phyloP scores from a whole-genome alignment of 35 echinoderm and acorn worm genomes.

The Ophiothrix spiculata region DNA sequence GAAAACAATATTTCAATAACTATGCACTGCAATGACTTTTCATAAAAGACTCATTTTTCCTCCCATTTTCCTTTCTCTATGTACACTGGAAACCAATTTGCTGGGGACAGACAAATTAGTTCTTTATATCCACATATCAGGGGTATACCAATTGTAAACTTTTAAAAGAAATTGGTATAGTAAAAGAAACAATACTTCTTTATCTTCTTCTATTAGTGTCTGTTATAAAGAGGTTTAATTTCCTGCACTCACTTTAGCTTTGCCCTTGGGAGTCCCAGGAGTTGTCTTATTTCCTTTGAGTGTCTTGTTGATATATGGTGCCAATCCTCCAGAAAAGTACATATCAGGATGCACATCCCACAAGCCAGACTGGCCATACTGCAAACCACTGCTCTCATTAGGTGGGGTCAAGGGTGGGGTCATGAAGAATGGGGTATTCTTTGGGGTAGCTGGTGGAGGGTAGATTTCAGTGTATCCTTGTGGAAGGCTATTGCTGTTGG shows the following conservation, averaged over 20 bases:
- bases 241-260: neutral
- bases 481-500: conserved; percentile 19
- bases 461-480: conserved; percentile 14
- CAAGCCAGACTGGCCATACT: neutral
- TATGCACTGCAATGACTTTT: too few relatives aligned
- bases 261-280: neutral
- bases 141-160: too few relatives aligned
- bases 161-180: too few relatives aligned
- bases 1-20: too few relatives aligned
- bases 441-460: conserved; percentile 48
- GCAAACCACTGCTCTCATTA: conserved; percentile 49
- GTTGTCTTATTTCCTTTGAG: neutral
- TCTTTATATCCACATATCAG: too few relatives aligned
- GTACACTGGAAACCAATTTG: too few relatives aligned
- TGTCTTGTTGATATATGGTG: neutral
- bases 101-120: too few relatives aligned
- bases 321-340: neutral
- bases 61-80: too few relatives aligned
- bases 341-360: conserved; percentile 18
- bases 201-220: too few relatives aligned
- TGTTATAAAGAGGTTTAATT: too few relatives aligned
- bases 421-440: conserved; percentile 91
- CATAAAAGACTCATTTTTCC: too few relatives aligned
- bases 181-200: too few relatives aligned
- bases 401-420: conserved; percentile 83